Percentiles rank a stretch among this genome's conserved stretches.
Conservation (phyloP, 2,113 vertebrate genomes). For the Pomatorhinus ruficollis region DNA sequence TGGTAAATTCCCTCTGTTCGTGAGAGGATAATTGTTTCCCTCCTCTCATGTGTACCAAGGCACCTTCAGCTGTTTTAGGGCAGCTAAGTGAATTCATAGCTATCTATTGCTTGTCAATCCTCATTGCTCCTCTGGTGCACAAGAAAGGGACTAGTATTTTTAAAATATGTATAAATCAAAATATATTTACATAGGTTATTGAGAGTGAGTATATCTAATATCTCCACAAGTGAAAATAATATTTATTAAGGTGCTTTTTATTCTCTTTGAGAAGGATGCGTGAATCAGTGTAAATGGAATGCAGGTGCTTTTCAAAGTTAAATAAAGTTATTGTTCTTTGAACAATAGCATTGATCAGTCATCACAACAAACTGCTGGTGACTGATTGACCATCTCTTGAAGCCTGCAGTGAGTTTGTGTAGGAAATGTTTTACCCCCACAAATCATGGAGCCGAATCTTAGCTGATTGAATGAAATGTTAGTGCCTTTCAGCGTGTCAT, state of each 20-base stretch:
- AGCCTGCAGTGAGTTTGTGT: rapidly evolving
- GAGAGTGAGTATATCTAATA: background rate
- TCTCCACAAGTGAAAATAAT: background rate
- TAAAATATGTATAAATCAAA: background rate
- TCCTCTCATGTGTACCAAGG: background rate
- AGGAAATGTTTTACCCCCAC: background rate
- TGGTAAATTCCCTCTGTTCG: background rate
- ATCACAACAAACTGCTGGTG: background rate
- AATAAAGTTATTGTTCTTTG: background rate
- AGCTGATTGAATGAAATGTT: background rate
- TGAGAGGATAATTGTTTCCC: background rate
- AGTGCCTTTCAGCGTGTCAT: background rate
- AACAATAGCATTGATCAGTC: background rate
- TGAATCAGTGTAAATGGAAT: background rate
- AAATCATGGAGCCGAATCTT: background rate
- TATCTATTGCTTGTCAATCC: background rate
- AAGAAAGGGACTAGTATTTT: background rate
- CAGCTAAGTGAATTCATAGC: background rate
- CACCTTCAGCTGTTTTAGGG: background rate
- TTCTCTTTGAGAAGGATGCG: background rate
- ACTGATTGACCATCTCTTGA: background rate
- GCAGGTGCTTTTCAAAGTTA: background rate
- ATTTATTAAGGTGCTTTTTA: background rate
- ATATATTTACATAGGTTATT: background rate
- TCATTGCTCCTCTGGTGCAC: background rate